Percentiles rank a stretch among this genome's conserved stretches.
phyloP scores from a whole-genome alignment of 2,888 invertebrate species.

The Hofmannophila pseudospretella region DNA sequence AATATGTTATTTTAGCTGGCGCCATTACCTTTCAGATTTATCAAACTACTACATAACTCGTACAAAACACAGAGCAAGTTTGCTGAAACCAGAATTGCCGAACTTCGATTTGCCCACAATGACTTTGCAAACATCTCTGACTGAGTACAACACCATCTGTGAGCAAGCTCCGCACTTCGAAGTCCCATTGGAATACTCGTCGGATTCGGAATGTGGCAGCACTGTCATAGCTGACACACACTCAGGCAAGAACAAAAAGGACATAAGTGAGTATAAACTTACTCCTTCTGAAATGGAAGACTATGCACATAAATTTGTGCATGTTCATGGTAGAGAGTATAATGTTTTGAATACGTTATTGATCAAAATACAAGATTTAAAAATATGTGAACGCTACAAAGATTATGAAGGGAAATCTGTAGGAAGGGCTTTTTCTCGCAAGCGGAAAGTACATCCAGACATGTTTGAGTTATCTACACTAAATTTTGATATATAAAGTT shows the following conservation, averaged over 20 bases:
- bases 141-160: constrained; percentile 34
- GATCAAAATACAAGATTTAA: constrained; percentile 43
- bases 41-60: constrained; percentile 28
- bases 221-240: constrained; percentile 26
- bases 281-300: constrained; percentile 38
- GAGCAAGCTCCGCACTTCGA: constrained; percentile 14
- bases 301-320: constrained; percentile 34
- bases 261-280: constrained; percentile 23
- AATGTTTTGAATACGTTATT: constrained; percentile 40
- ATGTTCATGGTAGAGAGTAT: constrained; percentile 27
- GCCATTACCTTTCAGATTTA: constrained; percentile 42
- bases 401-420: constrained; percentile 37
- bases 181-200: constrained; percentile 7
- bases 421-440: constrained; percentile 32
- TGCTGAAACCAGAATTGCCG: constrained; percentile 32
- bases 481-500: not conserved
- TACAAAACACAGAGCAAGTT: constrained; percentile 36
- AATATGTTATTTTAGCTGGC: not conserved
- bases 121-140: constrained; percentile 18
- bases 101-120: constrained; percentile 25
- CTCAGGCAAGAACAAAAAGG: constrained; percentile 15
- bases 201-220: constrained; percentile 29
- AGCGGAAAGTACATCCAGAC: too few species aligned
- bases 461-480: too few species aligned
- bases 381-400: constrained; percentile 40